Percentiles rank a stretch among this genome's conserved stretches.
phyloP scores from a whole-genome alignment of 2,888 invertebrate species.

The Eumacrocentrus americanus region DNA sequence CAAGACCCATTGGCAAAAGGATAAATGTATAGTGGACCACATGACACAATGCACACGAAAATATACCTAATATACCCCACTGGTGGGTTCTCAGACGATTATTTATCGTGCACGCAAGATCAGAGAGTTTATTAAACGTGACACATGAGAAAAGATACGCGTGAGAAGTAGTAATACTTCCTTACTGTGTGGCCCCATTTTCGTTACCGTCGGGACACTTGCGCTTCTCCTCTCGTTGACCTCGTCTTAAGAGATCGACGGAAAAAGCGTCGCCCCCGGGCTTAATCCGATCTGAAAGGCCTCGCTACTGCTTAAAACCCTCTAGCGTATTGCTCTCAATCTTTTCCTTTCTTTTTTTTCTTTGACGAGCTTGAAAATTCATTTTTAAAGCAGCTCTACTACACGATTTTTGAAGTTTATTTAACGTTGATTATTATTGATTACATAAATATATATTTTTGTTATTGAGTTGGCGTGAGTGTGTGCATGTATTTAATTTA shows the following conservation, averaged over 20 bases:
- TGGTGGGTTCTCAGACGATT: neutral
- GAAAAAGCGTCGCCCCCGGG: constrained; percentile 5
- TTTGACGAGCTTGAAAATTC: neutral
- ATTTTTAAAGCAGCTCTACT: neutral
- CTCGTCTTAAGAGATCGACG: constrained; percentile 2
- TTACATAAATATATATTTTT: neutral
- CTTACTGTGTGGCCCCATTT: constrained; percentile 6
- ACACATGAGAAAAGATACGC: too few relatives aligned
- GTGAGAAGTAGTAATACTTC: too few relatives aligned
- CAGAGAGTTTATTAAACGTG: too few relatives aligned
- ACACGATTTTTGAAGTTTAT: too few relatives aligned
- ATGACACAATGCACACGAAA: neutral
- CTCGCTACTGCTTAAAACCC: neutral
- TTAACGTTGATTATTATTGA: neutral
- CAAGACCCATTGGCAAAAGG: neutral
- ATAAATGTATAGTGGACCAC: neutral
- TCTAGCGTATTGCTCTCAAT: neutral
- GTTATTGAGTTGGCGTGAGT: too few relatives aligned
- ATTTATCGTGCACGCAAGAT: neutral
- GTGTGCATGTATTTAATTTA: too few relatives aligned
- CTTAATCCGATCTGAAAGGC: constrained; percentile 14
- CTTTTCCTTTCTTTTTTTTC: neutral
- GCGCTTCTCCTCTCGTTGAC: constrained; percentile 4
- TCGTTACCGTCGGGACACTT: constrained; percentile 3
- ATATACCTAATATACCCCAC: neutral